Percentiles rank a stretch among this genome's conserved stretches.
These are phyloP conservation scores for Liopterus haemorrhoidalis DNA, from an alignment of 2,888 invertebrate genomes.

Conservation along the genomic window DNA sequence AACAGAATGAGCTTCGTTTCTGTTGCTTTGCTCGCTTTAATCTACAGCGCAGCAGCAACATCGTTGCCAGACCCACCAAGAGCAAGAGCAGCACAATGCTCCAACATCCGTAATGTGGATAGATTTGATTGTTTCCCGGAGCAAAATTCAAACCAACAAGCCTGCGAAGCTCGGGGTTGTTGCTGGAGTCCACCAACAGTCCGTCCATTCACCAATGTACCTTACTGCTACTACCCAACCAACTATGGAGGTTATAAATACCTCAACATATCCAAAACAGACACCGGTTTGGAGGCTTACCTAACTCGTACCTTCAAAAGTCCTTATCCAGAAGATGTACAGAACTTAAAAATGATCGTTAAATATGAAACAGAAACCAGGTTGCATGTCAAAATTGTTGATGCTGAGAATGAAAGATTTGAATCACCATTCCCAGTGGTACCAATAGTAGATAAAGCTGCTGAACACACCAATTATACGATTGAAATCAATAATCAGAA, in stretches of 20 bases:
- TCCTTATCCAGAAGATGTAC: constrained; percentile 61
- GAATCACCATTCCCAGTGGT: constrained; percentile 64
- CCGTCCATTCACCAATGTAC: too few relatives aligned
- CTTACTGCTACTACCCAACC: constrained; percentile 69
- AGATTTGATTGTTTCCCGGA: too few relatives aligned
- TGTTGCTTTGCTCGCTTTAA: too few relatives aligned
- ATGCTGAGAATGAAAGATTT: constrained; percentile 52
- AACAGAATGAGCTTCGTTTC: too few relatives aligned
- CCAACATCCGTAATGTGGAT: too few relatives aligned
- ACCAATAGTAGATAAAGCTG: constrained; percentile 48
- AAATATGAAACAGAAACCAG: constrained; percentile 57
- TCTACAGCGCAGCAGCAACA: not conserved
- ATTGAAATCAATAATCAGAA: constrained; percentile 51
- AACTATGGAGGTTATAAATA: constrained; percentile 61
- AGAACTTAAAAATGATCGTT: constrained; percentile 54
- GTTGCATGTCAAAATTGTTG: constrained; percentile 57
- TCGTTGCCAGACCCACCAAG: too few relatives aligned
- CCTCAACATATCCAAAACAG: constrained; percentile 55
- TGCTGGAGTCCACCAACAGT: too few relatives aligned
- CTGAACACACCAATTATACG: constrained; percentile 51
- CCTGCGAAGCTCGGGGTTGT: too few relatives aligned
- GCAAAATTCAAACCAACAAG: too few relatives aligned
- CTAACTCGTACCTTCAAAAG: constrained; percentile 53
- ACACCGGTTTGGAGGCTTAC: constrained; percentile 55
- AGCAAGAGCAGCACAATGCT: too few relatives aligned